phyloP scores from a whole-genome alignment of 2,888 invertebrate species.

The Drosophila suboccidentalis region DNA sequence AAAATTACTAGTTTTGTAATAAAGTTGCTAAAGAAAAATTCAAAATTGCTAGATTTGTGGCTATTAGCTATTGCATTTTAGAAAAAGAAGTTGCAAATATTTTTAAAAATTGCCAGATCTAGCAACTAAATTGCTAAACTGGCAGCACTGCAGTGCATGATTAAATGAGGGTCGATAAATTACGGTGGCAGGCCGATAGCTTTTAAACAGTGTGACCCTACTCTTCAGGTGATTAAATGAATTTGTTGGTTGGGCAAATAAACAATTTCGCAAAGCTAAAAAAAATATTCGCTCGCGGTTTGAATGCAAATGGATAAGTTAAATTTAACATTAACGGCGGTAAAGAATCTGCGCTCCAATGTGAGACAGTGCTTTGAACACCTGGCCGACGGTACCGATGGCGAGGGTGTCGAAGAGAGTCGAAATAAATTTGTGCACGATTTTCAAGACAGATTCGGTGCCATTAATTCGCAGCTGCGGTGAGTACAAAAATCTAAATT shows the following conservation, averaged over 20 bases:
- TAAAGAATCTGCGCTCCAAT: constrained; percentile 92
- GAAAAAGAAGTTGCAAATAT: no score
- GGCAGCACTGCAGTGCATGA: not conserved
- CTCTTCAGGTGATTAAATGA: not conserved
- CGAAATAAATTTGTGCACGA: constrained; percentile 92
- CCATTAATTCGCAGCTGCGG: constrained; percentile 93
- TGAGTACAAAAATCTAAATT: constrained; percentile 71
- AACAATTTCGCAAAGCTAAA: constrained; percentile 23
- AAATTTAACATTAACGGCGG: constrained; percentile 90
- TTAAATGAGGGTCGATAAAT: not conserved
- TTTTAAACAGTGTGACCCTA: not conserved
- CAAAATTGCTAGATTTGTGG: no score
- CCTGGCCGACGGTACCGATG: constrained; percentile 91
- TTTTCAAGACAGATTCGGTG: constrained; percentile 92
- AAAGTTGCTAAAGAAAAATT: no score
- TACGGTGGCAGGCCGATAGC: not conserved
- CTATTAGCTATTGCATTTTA: no score
- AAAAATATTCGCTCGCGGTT: constrained; percentile 1
- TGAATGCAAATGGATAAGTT: constrained; percentile 89
- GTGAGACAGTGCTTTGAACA: constrained; percentile 94
- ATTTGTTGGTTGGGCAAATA: constrained; percentile 5
- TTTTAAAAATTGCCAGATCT: no score
- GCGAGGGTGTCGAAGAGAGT: constrained; percentile 93
- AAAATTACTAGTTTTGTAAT: no score
- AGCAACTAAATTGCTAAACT: no score